These are phyloP conservation scores for Griposia aprilina DNA, from an alignment of 2,888 invertebrate genomes.

Conservation along the genomic window DNA sequence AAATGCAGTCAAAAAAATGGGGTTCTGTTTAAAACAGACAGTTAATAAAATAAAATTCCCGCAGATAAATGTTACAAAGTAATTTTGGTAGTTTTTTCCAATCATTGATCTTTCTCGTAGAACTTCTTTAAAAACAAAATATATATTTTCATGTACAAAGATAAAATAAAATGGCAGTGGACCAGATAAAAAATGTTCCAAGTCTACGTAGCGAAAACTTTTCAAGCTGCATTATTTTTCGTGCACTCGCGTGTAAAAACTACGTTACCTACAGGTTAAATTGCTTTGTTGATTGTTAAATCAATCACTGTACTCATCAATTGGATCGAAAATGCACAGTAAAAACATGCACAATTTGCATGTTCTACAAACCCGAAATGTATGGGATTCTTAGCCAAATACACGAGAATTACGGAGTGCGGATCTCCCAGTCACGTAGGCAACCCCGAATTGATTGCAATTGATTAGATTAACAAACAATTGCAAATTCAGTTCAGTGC, in stretches of 20 bases:
- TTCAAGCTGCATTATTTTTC: conserved; percentile 22
- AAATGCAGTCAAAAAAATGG: not conserved
- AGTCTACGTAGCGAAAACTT: not conserved
- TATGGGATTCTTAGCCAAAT: conserved; percentile 23
- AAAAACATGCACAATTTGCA: conserved; percentile 21
- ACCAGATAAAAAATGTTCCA: not conserved
- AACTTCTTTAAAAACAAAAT: not conserved
- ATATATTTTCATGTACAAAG: not conserved
- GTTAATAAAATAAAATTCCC: not conserved
- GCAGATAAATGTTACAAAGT: not conserved
- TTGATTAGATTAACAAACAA: conserved; percentile 29
- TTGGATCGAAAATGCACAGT: conserved; percentile 29
- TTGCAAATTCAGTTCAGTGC: conserved; percentile 21
- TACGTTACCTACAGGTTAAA: conserved; percentile 1
- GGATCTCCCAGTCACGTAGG: conserved; percentile 48
- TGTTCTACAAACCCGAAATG: conserved; percentile 29
- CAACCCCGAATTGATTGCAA: conserved; percentile 28
- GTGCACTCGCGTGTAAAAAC: conserved; percentile 38
- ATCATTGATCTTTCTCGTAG: not conserved
- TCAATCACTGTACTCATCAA: conserved; percentile 52
- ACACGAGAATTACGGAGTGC: conserved; percentile 9
- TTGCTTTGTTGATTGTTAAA: conserved; percentile 45
- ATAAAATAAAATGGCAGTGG: conserved; percentile 6
- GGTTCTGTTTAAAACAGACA: not conserved
- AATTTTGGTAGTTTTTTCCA: not conserved